Percentiles rank a stretch among this genome's conserved stretches.
These are phyloP conservation scores for Caranx ignobilis DNA, from an alignment of 2,113 vertebrate species.

Conservation along the genomic window DNA sequence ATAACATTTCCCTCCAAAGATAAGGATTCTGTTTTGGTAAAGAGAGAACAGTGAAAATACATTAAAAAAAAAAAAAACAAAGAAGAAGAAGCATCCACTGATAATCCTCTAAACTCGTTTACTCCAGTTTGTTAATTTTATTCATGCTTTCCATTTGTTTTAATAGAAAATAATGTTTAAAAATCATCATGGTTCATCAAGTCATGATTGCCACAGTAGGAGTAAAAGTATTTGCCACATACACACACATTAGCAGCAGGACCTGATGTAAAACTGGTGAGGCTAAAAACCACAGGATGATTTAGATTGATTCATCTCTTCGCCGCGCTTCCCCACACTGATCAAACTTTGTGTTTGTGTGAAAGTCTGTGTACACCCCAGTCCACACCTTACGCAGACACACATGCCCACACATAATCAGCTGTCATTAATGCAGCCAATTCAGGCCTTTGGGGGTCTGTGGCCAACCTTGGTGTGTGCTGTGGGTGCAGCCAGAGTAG, in stretches of 20 bases:
- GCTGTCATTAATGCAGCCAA: constrained; percentile 55
- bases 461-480: constrained; percentile 51
- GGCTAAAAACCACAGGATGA: constrained; percentile 64
- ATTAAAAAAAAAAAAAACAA: neutral
- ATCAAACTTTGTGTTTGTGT: constrained; percentile 58
- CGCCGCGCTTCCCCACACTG: constrained; percentile 61
- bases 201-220: constrained; percentile 66
- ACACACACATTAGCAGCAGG: constrained; percentile 59
- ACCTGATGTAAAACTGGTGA: constrained; percentile 57
- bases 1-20: neutral
- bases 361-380: neutral
- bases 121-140: constrained; percentile 20
- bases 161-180: constrained; percentile 52
- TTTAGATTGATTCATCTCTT: constrained; percentile 70
- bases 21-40: neutral
- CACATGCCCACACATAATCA: constrained; percentile 62
- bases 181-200: constrained; percentile 61
- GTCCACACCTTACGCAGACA: constrained; percentile 40
- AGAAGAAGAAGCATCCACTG: neutral
- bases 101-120: constrained; percentile 7
- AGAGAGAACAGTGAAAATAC: neutral
- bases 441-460: constrained; percentile 62
- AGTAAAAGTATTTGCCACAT: constrained; percentile 49
- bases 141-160: constrained; percentile 46
- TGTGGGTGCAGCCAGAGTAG: constrained; percentile 32